These are phyloP conservation scores for Drosophila neonasuta DNA, from an alignment of 2,888 invertebrate genomes.

Conservation along the genomic window DNA sequence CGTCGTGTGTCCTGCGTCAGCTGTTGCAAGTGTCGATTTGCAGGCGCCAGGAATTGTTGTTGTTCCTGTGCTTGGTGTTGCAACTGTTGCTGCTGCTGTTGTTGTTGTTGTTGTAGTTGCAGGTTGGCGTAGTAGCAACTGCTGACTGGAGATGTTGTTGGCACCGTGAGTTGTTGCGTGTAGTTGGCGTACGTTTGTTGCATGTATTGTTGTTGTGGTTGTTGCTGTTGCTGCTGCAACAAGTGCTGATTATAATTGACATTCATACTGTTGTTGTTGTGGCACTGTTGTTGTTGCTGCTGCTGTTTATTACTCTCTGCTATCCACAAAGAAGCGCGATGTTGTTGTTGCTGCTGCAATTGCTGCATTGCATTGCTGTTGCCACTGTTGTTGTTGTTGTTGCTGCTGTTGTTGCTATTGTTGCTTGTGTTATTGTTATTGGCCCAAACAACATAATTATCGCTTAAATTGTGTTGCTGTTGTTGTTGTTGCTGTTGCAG, in stretches of 20 bases:
- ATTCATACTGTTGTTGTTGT: slow-evolving; percentile 59
- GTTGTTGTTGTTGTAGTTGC: slow-evolving; percentile 51
- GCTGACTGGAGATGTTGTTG: slow-evolving; percentile 48
- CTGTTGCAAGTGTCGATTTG: slow-evolving; percentile 47
- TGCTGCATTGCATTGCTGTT: slow-evolving; percentile 32
- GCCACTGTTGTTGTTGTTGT: slow-evolving; percentile 32
- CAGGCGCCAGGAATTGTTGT: slow-evolving; percentile 42
- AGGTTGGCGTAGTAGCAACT: slow-evolving; percentile 43
- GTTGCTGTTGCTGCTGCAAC: slow-evolving; percentile 56
- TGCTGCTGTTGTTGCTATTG: slow-evolving; percentile 41
- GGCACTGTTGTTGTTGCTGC: slow-evolving; percentile 41
- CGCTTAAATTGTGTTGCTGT: slow-evolving; percentile 45
- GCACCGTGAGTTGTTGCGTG: slow-evolving; percentile 44
- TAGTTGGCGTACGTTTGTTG: slow-evolving; percentile 48
- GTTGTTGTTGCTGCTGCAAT: slow-evolving; percentile 53
- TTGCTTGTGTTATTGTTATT: slow-evolving; percentile 43
- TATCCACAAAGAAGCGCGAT: slow-evolving; percentile 59
- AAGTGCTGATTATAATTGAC: slow-evolving; percentile 70
- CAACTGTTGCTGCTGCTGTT: slow-evolving; percentile 39
- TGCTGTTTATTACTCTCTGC: slow-evolving; percentile 61
- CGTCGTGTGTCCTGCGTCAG: slow-evolving; percentile 49
- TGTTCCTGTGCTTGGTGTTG: slow-evolving; percentile 44
- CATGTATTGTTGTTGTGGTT: slow-evolving; percentile 49
- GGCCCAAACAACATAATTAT: slow-evolving; percentile 56
- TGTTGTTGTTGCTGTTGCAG: slow-evolving; percentile 49